Evolutionary conservation across 2,113 vertebrate species (phyloP).

Genomic region (Pteropus alecto): DNA sequence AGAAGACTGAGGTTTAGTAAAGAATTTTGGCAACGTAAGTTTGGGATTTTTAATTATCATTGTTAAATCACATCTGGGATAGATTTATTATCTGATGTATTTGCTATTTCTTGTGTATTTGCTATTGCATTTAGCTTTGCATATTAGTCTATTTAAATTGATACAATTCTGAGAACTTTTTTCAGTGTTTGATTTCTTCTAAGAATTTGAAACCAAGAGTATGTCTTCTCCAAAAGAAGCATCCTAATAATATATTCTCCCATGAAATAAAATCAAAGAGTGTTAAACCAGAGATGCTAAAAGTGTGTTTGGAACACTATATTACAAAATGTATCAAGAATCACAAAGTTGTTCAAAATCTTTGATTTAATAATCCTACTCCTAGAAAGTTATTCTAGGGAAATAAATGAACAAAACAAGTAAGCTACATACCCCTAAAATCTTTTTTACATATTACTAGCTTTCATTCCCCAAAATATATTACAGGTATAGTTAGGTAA

Average conservation of each 20-base stretch:
- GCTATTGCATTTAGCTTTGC: not conserved
- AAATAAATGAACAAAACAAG: not conserved
- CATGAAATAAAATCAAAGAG: not conserved
- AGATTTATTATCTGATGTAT: not conserved
- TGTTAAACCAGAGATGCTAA: not conserved
- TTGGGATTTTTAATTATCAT: not conserved
- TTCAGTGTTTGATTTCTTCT: slow-evolving; percentile 23
- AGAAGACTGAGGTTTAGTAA: not conserved
- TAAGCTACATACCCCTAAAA: not conserved
- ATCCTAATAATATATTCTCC: not conserved
- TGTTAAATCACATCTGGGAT: not conserved
- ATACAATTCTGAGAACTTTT: not conserved
- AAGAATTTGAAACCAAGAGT: slow-evolving; percentile 21
- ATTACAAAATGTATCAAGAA: not conserved
- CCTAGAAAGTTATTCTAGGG: not conserved
- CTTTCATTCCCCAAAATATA: not conserved
- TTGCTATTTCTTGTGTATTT: not conserved
- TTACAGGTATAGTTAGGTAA: not conserved
- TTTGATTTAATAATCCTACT: not conserved
- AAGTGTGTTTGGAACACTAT: not conserved
- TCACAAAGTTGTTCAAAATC: not conserved
- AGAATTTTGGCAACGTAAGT: not conserved
- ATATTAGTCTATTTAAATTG: slow-evolving; percentile 3
- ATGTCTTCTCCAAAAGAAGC: not conserved
- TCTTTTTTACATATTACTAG: not conserved